Percentiles rank a stretch among this genome's conserved stretches.
phyloP scores from a whole-genome alignment of 2,113 vertebrate genomes.

The Gopherus flavomarginatus region DNA sequence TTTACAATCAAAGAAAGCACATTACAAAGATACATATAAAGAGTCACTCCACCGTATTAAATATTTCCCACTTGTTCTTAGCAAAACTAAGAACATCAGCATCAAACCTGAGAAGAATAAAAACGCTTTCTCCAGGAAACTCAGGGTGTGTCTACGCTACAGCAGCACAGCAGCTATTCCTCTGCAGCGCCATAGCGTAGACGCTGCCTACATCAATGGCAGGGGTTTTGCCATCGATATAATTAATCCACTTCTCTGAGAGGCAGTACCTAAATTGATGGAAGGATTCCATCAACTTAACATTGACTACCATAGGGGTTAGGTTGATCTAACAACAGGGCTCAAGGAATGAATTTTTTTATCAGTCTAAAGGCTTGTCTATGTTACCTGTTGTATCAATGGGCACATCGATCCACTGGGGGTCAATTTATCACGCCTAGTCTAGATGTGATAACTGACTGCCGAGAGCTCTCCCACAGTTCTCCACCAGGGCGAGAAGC shows the following conservation, averaged over 20 bases:
- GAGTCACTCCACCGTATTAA: not conserved
- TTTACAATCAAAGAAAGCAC: slow-evolving; percentile 5
- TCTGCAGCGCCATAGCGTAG: not conserved
- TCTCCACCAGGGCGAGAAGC: too few species aligned
- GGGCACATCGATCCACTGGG: too few species aligned
- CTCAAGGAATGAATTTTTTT: not conserved
- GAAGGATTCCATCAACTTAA: not conserved
- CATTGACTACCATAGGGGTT: not conserved
- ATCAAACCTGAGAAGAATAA: not conserved
- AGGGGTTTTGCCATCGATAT: not conserved
- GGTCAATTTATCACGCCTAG: too few species aligned
- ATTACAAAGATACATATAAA: not conserved
- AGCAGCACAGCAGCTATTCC: not conserved
- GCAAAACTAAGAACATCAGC: not conserved
- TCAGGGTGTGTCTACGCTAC: not conserved
- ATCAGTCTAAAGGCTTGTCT: too few species aligned
- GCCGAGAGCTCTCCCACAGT: too few species aligned
- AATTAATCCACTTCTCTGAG: not conserved
- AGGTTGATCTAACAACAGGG: not conserved
- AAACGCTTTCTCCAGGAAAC: not conserved
- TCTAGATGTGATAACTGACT: too few species aligned
- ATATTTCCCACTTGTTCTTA: not conserved
- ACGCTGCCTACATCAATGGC: not conserved
- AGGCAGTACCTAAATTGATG: not conserved
- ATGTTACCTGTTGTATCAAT: too few species aligned